Base-by-base conservation (phyloP, 2,797 vertebrate genomes). In the Neopelma chrysocephalum region DNA sequence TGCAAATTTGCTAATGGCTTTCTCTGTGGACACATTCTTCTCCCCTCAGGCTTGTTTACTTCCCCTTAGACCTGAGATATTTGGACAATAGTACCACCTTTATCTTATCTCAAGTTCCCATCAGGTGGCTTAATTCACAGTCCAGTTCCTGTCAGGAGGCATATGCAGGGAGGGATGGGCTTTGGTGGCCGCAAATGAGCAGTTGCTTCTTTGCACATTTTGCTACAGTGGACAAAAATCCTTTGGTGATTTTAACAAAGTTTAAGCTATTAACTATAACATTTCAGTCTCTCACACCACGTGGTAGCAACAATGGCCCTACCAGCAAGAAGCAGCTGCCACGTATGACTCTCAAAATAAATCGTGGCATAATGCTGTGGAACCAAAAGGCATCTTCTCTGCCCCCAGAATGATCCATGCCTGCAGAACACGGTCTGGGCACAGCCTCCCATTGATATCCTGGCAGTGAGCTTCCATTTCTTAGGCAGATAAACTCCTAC, bases 351-450 rank as follows among this genome's bases (percentile, higher is more conserved):
- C 6, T 45, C 66, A 45, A 34, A 61, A 69, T 25, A 17, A 79
- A 73, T 53, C 0, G 0, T 22, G 14, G 27, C 0, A 0, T 50
- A 72, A 45, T 26, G 32, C 38, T 22, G 14, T 32, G 15, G 42
- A 71, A 58, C 21, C 45, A 60, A 58, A 90, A 60, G 17, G n/a
- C 21, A 38, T 23, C 31, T 47, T 23, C 25, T 65, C 26, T 4
- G 13, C 2, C 0, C 22, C 9, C 15, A 50, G 61, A 48, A 14
- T 15, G 8, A 50, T 1, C 69, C 9, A 1, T 26, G 43, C 14
- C 69, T 15, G 34, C 56, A 29, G 69, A 34, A 42, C 12, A 16
- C 15, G 18, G 8, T 54, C 45, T 2, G 11, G 26, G 31, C 4
- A 8, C n/a, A 64, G 42, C 22, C 31, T 25, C 45, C 16, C 18